Evolutionary conservation across 2,797 vertebrate species (phyloP), one percentile per base, ranked within the genome.

Genomic region (Podargus strigoides): DNA sequence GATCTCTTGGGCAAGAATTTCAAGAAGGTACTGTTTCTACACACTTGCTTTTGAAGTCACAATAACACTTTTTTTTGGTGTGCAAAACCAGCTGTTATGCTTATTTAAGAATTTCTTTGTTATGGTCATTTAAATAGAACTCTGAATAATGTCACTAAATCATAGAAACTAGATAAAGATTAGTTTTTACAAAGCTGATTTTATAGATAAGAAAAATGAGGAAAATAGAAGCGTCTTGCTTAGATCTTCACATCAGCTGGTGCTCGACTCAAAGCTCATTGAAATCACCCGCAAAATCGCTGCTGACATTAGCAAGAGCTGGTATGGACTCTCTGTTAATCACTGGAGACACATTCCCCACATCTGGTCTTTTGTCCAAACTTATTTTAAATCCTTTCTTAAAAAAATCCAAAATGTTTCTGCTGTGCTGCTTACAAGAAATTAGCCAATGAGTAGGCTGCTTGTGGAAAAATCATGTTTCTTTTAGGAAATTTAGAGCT

Each of bases 21-120:
- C 59, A 77, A 92, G 84, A 92, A 92, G 88, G 77, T 75, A 79
- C 46, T 68, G 55, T 63, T 94, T 90, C 53, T 90, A 95, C 62
- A 62, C 42, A 85, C 22, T 64, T 27, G 37, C 83, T 92, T 96
- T 93, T 93, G 62, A 95, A 94, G 85, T 89, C 74, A 78, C 42
- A 92, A 79, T 77, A 39, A 26, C 23, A 37, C 15, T 18, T 77
- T 77, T 52, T 26, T 47, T 88, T 62, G 28, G 39, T 34, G 55
- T 2, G 7, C 73, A 87, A 69, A 93, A 87, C 67, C 1, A 24
- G 27, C 34, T 92, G 32, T 77, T 67, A 90, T 6, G 20, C 41
- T 96, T 82, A 56, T 83, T 87, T 89, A 89, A 89, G 64, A 68
- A 81, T 89, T 72, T 75, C 17, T 81, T 90, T 93, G 64, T 55